A percentile compares a stretch with the other conserved stretches of the same genome.
Evolutionary conservation across 2,888 invertebrate genomes (phyloP).

Genomic region (Buathra laborator): DNA sequence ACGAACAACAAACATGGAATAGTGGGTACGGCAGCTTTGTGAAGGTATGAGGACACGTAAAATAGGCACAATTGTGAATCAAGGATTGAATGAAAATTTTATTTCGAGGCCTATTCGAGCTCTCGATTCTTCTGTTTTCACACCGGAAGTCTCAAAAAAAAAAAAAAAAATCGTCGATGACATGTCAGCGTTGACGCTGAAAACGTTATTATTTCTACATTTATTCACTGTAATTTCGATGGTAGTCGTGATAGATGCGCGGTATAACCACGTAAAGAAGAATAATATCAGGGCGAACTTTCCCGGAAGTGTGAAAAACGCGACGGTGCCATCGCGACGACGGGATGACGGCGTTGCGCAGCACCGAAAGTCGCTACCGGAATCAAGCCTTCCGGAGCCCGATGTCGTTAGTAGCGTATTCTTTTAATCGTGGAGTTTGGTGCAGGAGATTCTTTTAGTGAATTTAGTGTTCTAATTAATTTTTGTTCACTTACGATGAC

Average conservation of each 20-base stretch:
- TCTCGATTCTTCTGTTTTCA: slow-evolving; percentile 11
- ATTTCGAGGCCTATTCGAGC: slow-evolving; percentile 1
- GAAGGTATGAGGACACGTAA: not conserved
- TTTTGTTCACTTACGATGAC: too few species aligned
- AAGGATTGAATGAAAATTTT: not conserved
- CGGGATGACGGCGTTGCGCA: slow-evolving; percentile 19
- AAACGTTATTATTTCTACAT: slow-evolving; percentile 28
- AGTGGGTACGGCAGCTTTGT: slow-evolving; percentile 14
- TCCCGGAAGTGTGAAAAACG: slow-evolving; percentile 34
- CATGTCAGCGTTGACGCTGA: slow-evolving; percentile 54
- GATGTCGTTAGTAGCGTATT: slow-evolving; percentile 54
- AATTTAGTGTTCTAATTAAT: not conserved
- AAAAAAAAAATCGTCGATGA: slow-evolving; percentile 29
- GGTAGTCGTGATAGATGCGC: slow-evolving; percentile 25
- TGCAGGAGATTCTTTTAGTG: not conserved
- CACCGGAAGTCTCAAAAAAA: slow-evolving; percentile 12
- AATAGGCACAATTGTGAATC: slow-evolving; percentile 12
- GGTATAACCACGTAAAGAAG: slow-evolving; percentile 36
- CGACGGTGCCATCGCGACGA: slow-evolving; percentile 1
- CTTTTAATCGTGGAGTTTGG: not conserved
- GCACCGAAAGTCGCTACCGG: slow-evolving; percentile 39
- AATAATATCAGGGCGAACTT: slow-evolving; percentile 23
- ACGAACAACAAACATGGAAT: slow-evolving; percentile 29
- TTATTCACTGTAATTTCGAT: slow-evolving; percentile 20
- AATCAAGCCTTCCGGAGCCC: slow-evolving; percentile 63